Evolutionary conservation across 2,113 vertebrate species (phyloP).

Genomic region (Rhipidura dahli): DNA sequence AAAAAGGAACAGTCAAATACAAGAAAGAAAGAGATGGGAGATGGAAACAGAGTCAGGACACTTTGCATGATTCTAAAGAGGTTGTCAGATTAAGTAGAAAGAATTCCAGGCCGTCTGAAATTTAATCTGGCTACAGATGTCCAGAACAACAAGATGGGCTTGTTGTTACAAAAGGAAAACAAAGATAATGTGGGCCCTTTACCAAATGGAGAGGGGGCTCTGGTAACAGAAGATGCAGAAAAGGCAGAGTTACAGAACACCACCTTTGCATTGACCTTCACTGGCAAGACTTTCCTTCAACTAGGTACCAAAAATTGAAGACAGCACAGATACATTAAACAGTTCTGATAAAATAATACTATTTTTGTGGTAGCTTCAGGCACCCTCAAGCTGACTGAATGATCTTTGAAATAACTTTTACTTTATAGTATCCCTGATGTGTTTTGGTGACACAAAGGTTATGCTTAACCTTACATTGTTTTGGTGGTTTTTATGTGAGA

Average conservation of each 20-base stretch:
- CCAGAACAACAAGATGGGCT: not conserved
- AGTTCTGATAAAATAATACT: not conserved
- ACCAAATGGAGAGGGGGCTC: not conserved
- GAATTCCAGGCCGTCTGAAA: not conserved
- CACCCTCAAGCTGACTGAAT: not conserved
- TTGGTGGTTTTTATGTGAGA: not conserved
- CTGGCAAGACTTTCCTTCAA: not conserved
- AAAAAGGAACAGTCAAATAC: not conserved
- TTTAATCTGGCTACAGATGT: not conserved
- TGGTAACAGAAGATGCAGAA: not conserved
- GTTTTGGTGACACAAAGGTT: not conserved
- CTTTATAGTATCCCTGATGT: not conserved
- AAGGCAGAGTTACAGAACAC: rapidly evolving
- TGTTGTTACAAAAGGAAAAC: not conserved
- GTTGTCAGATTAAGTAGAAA: not conserved
- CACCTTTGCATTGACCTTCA: not conserved
- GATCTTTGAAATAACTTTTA: not conserved
- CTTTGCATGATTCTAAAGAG: not conserved
- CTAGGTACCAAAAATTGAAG: not conserved
- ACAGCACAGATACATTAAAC: not conserved
- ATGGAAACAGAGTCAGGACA: not conserved
- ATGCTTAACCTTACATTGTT: not conserved
- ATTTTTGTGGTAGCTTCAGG: not conserved
- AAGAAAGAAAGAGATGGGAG: not conserved
- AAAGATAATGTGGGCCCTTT: not conserved